These are phyloP conservation scores for Myotis davidii DNA, from an alignment of 2,113 vertebrate species.

Conservation along the genomic window DNA sequence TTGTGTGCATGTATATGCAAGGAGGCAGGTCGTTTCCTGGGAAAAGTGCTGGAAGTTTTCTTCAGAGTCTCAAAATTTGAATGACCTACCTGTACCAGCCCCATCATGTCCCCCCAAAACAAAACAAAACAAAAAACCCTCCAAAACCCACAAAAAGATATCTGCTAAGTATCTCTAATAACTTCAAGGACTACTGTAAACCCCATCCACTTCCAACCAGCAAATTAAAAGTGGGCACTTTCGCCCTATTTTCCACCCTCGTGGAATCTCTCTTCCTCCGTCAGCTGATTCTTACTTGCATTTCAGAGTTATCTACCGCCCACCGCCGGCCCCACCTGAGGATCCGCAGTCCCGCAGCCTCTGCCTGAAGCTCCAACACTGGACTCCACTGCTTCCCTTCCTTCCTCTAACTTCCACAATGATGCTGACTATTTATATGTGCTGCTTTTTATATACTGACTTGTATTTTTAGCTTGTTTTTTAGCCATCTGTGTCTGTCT, in stretches of 20 bases:
- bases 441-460: conserved; percentile 74
- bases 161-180: not conserved
- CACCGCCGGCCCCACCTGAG: not conserved
- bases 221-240: not conserved
- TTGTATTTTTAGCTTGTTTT: conserved; percentile 79
- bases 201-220: not conserved
- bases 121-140: not conserved
- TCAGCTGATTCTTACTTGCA: not conserved
- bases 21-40: not conserved
- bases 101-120: too few species aligned
- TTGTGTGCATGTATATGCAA: not conserved
- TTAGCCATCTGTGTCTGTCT: conserved; percentile 68
- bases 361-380: not conserved
- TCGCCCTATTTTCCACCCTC: not conserved
- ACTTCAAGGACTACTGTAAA: not conserved
- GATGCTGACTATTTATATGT: conserved; percentile 74
- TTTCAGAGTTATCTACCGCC: not conserved
- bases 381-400: conserved; percentile 42
- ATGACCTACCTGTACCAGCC: not conserved
- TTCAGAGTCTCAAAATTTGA: not conserved
- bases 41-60: not conserved
- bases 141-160: too few species aligned
- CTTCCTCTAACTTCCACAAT: conserved; percentile 38
- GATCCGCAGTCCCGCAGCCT: not conserved
- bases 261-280: not conserved